Evolutionary conservation across 2,113 vertebrate species (phyloP).

Genomic region (Natator depressus): DNA sequence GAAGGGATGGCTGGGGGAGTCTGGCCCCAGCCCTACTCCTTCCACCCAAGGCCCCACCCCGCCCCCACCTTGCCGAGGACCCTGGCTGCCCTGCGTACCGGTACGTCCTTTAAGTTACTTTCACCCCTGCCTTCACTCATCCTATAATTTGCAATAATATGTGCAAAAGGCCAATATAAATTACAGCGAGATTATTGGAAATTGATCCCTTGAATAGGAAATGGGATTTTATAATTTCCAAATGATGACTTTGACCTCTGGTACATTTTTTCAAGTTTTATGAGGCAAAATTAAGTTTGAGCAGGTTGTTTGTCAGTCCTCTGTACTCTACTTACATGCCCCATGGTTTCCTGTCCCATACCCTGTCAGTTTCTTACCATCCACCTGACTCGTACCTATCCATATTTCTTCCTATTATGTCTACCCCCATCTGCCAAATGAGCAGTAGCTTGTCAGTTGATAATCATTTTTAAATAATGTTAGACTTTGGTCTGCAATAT

Average conservation of each 20-base stretch:
- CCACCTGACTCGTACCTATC: neutral
- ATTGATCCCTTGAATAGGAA: neutral
- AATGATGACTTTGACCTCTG: neutral
- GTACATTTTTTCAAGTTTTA: neutral
- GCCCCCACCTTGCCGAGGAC: too few species aligned
- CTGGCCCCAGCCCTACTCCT: too few species aligned
- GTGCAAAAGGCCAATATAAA: neutral
- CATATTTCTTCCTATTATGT: neutral
- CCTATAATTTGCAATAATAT: neutral
- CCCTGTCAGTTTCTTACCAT: rapidly evolving
- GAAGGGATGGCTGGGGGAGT: too few species aligned
- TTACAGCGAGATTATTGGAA: neutral
- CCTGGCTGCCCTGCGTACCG: too few species aligned
- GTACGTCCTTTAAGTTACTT: too few species aligned
- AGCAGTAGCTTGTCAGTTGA: neutral
- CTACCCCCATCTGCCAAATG: neutral
- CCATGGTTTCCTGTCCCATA: neutral
- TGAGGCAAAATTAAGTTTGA: neutral
- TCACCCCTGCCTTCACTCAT: neutral
- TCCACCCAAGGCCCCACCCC: too few species aligned
- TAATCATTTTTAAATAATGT: neutral
- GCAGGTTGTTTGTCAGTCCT: neutral
- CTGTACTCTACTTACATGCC: neutral
- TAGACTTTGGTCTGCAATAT: neutral
- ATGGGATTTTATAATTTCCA: neutral